phyloP scores from a whole-genome alignment of 2,888 invertebrate species.

The Marronus borbonicus region DNA sequence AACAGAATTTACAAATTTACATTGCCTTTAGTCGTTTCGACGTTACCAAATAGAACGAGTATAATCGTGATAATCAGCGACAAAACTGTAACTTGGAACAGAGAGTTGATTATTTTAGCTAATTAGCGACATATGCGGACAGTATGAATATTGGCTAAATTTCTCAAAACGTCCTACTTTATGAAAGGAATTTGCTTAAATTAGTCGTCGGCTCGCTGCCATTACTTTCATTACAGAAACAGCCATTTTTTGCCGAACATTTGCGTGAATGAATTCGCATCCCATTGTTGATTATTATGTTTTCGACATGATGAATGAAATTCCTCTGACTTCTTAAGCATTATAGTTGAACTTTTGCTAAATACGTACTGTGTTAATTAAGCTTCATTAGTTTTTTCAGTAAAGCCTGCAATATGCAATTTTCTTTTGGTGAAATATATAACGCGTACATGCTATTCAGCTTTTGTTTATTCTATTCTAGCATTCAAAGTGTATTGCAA shows the following conservation, averaged over 20 bases:
- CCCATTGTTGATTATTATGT: conserved; percentile 8
- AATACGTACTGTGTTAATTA: neutral
- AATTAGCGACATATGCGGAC: neutral
- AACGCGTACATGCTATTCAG: neutral
- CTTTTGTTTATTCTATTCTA: no score
- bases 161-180: conserved; percentile 1
- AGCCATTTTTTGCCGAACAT: neutral
- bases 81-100: neutral
- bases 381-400: neutral
- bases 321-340: neutral
- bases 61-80: conserved; percentile 2
- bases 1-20: no score
- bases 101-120: neutral
- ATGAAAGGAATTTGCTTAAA: conserved; percentile 9
- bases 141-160: neutral
- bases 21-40: no score
- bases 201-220: neutral
- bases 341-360: neutral
- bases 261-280: neutral
- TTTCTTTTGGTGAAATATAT: neutral
- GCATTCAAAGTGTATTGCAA: no score
- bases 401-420: neutral
- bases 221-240: neutral
- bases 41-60: neutral
- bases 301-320: conserved; percentile 6